Evolutionary conservation across 1,140 invertebrate species (phyloP).

Genomic region (Euglossa dilemma): DNA sequence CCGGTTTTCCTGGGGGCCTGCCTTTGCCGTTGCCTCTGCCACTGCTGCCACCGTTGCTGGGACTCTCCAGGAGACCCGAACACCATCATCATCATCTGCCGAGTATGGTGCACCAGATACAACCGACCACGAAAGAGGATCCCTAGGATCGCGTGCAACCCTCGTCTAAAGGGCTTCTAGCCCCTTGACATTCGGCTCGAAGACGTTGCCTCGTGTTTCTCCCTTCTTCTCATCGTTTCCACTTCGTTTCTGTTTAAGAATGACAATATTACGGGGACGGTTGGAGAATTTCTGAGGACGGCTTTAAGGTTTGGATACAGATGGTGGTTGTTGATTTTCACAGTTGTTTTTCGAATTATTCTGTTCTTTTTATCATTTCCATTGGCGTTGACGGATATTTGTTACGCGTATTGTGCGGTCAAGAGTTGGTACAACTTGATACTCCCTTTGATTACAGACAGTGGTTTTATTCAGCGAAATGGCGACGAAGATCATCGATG

Average conservation of each 20-base stretch:
- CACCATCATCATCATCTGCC: slow-evolving; percentile 74
- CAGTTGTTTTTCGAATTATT: neutral
- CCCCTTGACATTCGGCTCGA: slow-evolving; percentile 8
- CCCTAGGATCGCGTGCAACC: slow-evolving; percentile 68
- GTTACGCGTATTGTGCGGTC: neutral
- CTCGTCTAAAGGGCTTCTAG: slow-evolving; percentile 3
- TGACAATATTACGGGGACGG: neutral
- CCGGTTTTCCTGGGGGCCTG: slow-evolving; percentile 82
- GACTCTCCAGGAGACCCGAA: slow-evolving; percentile 78
- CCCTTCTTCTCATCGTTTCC: neutral
- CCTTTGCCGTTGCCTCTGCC: slow-evolving; percentile 82
- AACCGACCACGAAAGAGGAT: slow-evolving; percentile 79
- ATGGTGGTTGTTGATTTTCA: neutral
- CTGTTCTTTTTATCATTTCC: neutral
- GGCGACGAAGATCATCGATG: no score
- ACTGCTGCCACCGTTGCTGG: slow-evolving; percentile 81
- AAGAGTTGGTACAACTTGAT: no score
- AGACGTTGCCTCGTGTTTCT: neutral
- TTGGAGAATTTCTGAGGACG: neutral
- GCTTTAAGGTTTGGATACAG: neutral
- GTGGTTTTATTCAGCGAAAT: no score
- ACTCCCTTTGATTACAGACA: no score
- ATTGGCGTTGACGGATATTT: neutral
- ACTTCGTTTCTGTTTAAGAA: neutral
- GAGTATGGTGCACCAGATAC: slow-evolving; percentile 78